These are phyloP conservation scores for Aspiorhynchus laticeps DNA, from an alignment of 2,113 vertebrate species.

Conservation along the genomic window DNA sequence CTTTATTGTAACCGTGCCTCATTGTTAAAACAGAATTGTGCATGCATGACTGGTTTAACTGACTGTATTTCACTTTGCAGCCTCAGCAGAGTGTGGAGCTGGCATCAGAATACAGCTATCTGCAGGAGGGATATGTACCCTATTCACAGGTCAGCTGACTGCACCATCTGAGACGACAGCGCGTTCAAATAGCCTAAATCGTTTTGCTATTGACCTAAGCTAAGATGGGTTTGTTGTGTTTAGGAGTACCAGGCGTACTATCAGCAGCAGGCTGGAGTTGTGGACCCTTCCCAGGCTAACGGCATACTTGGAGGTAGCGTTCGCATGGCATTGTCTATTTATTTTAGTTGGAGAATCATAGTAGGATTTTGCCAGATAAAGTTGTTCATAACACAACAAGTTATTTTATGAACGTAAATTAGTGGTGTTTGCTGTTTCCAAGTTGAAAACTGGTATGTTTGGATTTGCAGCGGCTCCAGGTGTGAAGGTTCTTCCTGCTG, in stretches of 20 bases:
- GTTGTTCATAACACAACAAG: too few species aligned
- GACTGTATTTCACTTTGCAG: constrained; percentile 61
- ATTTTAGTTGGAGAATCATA: background rate
- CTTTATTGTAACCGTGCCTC: background rate
- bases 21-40: background rate
- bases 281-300: constrained; percentile 82
- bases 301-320: constrained; percentile 77
- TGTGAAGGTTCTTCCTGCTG: constrained; percentile 78
- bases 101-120: constrained; percentile 86
- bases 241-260: constrained; percentile 90
- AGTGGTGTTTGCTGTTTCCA: background rate
- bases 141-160: constrained; percentile 82
- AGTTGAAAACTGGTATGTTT: background rate
- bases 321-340: background rate
- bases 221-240: constrained; percentile 49
- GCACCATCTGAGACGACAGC: background rate
- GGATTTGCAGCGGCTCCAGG: constrained; percentile 71
- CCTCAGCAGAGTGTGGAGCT: constrained; percentile 86
- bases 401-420: background rate
- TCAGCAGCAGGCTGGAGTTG: constrained; percentile 77
- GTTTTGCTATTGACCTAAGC: background rate
- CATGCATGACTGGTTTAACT: background rate
- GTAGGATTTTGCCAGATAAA: background rate
- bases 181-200: background rate
- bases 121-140: constrained; percentile 87